Percentiles rank a stretch among this genome's conserved stretches.
Conservation (phyloP, 2,888 invertebrate species). For the Eupithecia abbreviata region DNA sequence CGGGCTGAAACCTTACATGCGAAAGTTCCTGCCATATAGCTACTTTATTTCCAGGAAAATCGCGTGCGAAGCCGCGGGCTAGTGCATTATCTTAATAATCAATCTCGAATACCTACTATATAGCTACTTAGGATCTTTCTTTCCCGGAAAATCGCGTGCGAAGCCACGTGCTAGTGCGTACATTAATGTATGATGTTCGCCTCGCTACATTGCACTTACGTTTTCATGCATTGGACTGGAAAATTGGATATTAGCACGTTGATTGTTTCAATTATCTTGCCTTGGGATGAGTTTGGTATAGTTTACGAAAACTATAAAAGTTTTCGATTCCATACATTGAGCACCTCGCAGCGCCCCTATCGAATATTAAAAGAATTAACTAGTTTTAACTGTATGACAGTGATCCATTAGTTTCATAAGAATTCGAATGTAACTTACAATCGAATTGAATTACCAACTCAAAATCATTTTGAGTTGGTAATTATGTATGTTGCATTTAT, state of each 20-base stretch:
- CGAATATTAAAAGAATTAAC: not conserved
- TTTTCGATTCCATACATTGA: not conserved
- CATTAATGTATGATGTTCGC: not conserved
- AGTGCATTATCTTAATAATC: not conserved
- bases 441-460: too few species aligned
- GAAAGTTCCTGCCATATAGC: not conserved
- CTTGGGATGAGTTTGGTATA: not conserved
- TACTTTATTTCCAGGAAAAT: not conserved
- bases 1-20: not conserved
- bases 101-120: not conserved
- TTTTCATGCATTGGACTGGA: conserved; percentile 35
- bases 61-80: not conserved
- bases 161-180: not conserved
- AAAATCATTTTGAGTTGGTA: not conserved
- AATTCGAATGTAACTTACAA: not conserved
- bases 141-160: not conserved
- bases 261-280: conserved; percentile 35
- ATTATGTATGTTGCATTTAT: not conserved
- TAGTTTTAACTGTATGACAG: not conserved
- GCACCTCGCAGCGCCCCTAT: not conserved
- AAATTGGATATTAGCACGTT: conserved; percentile 40
- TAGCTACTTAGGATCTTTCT: not conserved
- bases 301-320: not conserved
- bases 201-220: conserved; percentile 25
- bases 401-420: not conserved